These are phyloP conservation scores for Drosophila repletoides DNA, from an alignment of 1,140 invertebrate genomes.

Conservation along the genomic window DNA sequence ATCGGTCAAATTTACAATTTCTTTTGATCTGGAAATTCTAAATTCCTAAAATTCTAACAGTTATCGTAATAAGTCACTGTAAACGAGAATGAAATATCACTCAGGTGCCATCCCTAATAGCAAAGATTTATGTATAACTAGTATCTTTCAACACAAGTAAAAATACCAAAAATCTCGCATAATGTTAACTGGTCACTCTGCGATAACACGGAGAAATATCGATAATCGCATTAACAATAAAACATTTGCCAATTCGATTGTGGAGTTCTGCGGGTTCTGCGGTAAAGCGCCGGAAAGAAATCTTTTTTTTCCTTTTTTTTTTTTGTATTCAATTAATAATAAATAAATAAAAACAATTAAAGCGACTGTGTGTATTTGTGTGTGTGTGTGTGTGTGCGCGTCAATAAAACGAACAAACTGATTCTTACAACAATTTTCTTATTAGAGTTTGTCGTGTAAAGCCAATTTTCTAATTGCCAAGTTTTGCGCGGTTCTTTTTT, in stretches of 20 bases:
- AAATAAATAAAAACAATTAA: constrained; percentile 10
- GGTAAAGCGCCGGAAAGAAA: constrained; percentile 38
- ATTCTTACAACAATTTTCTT: background rate
- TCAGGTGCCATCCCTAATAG: too few species aligned
- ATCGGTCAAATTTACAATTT: too few species aligned
- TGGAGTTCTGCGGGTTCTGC: constrained; percentile 42
- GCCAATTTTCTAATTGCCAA: background rate
- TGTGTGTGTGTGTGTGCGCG: constrained; percentile 2
- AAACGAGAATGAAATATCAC: too few species aligned
- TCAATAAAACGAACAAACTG: too few species aligned
- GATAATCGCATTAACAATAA: constrained; percentile 12
- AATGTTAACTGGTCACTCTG: constrained; percentile 8
- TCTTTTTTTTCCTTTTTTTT: constrained; percentile 16
- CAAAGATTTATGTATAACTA: too few species aligned
- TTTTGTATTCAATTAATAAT: constrained; percentile 25
- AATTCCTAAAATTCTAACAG: too few species aligned
- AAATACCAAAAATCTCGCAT: background rate
- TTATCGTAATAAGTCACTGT: too few species aligned
- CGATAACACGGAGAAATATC: constrained; percentile 2
- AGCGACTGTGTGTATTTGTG: background rate
- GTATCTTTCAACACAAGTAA: too few species aligned
- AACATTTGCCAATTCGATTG: constrained; percentile 38
- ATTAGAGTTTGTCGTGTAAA: constrained; percentile 14
- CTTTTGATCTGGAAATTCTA: too few species aligned
- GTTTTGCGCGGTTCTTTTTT: constrained; percentile 23